Base-by-base conservation (phyloP, 2,888 invertebrate genomes). In the Hirtodrosophila histrioides region DNA sequence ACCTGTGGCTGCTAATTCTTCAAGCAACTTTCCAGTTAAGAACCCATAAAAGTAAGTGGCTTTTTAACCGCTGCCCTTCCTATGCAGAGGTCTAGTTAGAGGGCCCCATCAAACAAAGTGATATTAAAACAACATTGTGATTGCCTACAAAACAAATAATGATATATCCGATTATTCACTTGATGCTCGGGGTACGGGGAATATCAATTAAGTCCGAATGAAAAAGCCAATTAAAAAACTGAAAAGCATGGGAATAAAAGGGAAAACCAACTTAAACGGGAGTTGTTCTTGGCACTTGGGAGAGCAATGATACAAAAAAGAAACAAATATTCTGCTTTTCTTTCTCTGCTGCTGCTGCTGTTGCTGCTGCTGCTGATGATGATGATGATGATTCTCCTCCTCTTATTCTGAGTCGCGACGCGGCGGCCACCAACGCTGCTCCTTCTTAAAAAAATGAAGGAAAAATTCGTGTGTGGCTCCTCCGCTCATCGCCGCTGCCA, bases 381-480 rank as follows among this genome's bases (percentile, higher is more conserved):
- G 39, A 23, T 24, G 36, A 17, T 61, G 31, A 45, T 58, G 24
- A 36, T 62, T 33, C 49, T 62, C 43, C 29, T 45, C 44, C 45
- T 23, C 4, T 7, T 37, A 31, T 10, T 50, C 58, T 35, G 50
- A 17, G 17, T 17, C 17, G 17, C 58, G 53, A 51, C 51, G 58
- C 51, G 58, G 63, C 57, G 84, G 75, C 88, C 88, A 86, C 86
- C 86, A 88, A 88, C 87, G 88, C 88, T 75, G 86, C 68, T 69
- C 46, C n/a, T 39, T 43, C n/a, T n/a, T n/a, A 23, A 60, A 69
- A 33, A 27, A 24, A 45, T 31, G 43, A 12, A 39, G 46, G 17
- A n/a, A 49, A 11, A 11, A 49, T 33, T 82, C 87, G 85, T 83
- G 82, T 83, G 87, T 84, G 82, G 82, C 62, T 84, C 66, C 40